Conservation (phyloP, 1,140 invertebrate species). For the Oryctes rhinoceros region DNA sequence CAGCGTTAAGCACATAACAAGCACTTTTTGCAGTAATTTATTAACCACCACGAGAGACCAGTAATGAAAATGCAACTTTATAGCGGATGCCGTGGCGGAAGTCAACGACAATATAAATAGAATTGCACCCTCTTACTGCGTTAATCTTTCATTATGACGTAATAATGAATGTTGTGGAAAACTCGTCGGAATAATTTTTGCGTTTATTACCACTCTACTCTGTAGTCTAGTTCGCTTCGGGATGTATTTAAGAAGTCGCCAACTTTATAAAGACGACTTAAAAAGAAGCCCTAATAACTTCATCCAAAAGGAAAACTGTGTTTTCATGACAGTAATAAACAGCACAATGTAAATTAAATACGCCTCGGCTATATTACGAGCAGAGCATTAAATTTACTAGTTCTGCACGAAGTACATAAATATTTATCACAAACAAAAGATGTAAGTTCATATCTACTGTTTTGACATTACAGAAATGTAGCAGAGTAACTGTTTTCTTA, state of each 20-base stretch:
- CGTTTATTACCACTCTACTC: conserved; percentile 3
- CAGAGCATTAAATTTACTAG: no score
- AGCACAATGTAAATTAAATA: background rate
- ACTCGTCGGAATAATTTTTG: background rate
- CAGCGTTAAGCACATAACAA: background rate
- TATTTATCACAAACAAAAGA: no score
- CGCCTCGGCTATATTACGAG: background rate
- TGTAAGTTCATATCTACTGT: no score
- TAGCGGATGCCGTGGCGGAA: background rate
- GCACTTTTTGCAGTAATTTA: background rate
- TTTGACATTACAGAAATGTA: no score
- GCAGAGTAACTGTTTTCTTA: no score
- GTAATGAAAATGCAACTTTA: conserved; percentile 9
- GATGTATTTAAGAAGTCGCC: background rate
- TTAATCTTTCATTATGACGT: background rate
- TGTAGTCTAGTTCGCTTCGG: background rate
- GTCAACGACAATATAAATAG: background rate
- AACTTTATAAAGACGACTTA: background rate
- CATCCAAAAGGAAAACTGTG: background rate
- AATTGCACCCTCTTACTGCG: background rate
- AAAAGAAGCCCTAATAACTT: background rate
- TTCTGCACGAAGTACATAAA: no score
- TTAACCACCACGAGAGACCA: background rate
- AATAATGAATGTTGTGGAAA: background rate
- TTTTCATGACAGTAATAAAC: background rate